Base-by-base conservation (phyloP, 1,140 invertebrate genomes). In the Rhopalosiphum maidis region DNA sequence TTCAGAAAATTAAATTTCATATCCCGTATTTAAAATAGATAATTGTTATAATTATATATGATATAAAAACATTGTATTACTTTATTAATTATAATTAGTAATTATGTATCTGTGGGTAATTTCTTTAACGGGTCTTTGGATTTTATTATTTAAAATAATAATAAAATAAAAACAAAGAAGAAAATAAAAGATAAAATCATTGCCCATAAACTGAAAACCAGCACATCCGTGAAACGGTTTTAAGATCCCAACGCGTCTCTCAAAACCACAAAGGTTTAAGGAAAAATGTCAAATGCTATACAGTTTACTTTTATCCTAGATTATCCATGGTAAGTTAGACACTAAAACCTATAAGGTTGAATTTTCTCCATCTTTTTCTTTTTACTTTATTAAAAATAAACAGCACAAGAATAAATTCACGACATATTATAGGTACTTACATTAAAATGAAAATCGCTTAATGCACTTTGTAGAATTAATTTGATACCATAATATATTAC, bases 151-250 rank as follows among this genome's bases (percentile, higher is more conserved):
- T 25, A 43, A 77, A 77, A 90, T 90, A 68, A 68, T 15, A 43
- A 55, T 55, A n/a, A 90, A 90, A 35, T 22, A 55, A 30, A 68
- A 43, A 9, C 4, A 37, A 68, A 41, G 25, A 90, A 41, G 22
- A 68, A 68, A 43, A n/a, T 90, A 90, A 90, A 21, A 68, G 55
- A 90, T 90, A 90, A 90, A 90, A 68, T 41, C 55, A n/a, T 68
- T 68, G 37, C 18, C 89, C 41, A 43, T 90, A 90, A 90, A 90
- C 37, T 60, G 37, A 60, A 68, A 90, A 48, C 25, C 37, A n/a
- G 89, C 55, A 68, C 23, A 68, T 90, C 89, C 89, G 25, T 68
- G 89, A 90, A 60, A 68, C 37, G 8, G 54, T 90, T 68, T 90
- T 68, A 60, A 68, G 54, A 68, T 25, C 15, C 37, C 54, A 55